Conservation (phyloP, 2,888 invertebrate species). For the Ochropleura plecta region DNA sequence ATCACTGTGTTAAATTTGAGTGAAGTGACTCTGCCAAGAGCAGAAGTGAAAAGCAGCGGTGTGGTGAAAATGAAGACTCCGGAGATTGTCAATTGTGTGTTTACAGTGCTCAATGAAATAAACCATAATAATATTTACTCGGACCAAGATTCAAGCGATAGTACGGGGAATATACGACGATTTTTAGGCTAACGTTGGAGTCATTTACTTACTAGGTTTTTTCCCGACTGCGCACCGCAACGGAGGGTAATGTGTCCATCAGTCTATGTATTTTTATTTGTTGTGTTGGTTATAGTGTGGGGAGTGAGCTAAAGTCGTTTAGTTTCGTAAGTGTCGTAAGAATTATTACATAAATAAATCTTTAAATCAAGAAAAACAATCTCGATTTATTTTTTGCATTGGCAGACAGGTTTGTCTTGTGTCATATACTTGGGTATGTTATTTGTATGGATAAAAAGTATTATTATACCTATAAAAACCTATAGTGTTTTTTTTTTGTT, state of each 20-base stretch:
- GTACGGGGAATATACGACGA: background rate
- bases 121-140: constrained; percentile 50
- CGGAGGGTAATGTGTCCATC: no score
- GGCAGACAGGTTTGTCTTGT: background rate
- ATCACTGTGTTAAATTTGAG: constrained; percentile 80
- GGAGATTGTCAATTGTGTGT: constrained; percentile 83
- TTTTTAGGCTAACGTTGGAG: background rate
- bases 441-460: background rate
- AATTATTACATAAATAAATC: no score
- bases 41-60: constrained; percentile 82
- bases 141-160: constrained; percentile 42
- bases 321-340: no score
- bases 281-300: background rate
- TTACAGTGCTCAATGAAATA: constrained; percentile 83
- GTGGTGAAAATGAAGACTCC: constrained; percentile 85
- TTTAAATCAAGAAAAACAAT: no score
- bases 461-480: background rate
- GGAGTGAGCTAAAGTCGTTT: background rate
- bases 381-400: background rate
- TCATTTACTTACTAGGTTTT: no score
- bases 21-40: constrained; percentile 81
- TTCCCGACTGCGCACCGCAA: no score
- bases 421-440: background rate
- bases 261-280: background rate
- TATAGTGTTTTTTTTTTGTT: background rate